phyloP scores from a whole-genome alignment of 2,797 vertebrate species.

The Staurois parvus region DNA sequence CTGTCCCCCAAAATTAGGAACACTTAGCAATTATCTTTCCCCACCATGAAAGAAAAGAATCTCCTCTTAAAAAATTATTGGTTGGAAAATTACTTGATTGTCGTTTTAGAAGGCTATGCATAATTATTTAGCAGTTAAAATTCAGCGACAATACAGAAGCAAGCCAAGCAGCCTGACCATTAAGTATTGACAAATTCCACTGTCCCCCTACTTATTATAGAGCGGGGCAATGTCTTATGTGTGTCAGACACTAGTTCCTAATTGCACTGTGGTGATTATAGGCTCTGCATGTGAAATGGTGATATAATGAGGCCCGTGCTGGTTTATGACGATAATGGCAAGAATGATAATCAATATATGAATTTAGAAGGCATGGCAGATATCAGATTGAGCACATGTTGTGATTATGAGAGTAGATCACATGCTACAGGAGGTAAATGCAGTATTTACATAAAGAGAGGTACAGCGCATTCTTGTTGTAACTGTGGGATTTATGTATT shows the following conservation, averaged over 20 bases:
- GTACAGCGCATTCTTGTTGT: neutral
- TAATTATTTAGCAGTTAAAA: constrained; percentile 1
- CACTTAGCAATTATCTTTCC: neutral
- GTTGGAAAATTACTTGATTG: neutral
- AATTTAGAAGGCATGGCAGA: neutral
- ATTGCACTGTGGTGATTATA: constrained; percentile 15
- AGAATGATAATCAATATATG: constrained; percentile 20
- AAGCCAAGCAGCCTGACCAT: constrained; percentile 18
- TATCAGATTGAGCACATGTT: neutral
- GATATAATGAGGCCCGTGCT: constrained; percentile 15
- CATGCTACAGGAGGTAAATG: too few relatives aligned
- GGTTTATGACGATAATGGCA: constrained; percentile 9
- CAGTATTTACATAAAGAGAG: neutral
- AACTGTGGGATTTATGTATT: neutral
- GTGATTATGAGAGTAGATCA: neutral
- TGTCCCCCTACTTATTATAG: neutral
- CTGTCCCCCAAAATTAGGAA: neutral
- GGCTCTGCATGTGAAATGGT: neutral
- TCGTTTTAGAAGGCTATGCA: neutral
- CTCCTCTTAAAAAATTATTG: neutral
- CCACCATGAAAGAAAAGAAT: neutral
- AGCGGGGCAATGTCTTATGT: neutral
- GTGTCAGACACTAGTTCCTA: constrained; percentile 8
- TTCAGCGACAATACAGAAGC: constrained; percentile 4
- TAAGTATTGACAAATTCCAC: constrained; percentile 26